Base-by-base conservation (phyloP, 2,797 vertebrate genomes). In the Paratrypauchen microcephalus region DNA sequence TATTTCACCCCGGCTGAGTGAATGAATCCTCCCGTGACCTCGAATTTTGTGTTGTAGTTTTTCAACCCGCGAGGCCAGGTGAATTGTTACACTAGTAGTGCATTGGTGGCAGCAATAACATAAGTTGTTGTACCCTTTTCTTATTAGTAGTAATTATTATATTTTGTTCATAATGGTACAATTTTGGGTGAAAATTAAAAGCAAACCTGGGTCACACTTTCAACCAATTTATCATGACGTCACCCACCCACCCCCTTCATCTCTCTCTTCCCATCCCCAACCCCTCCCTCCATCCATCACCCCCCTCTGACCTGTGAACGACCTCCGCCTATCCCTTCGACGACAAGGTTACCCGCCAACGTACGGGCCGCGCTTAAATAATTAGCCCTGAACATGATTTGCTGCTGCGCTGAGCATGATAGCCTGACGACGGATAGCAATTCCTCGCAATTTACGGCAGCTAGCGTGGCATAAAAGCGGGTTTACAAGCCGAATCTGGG, bases 371-470 rank as follows among this genome's bases (percentile, higher is more conserved):
- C 70, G 50, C 76, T 70, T 72, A 81, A 82, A 84, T 83, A 79
- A 85, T 85, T 75, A 81, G 69, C 81, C 73, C 63, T 3, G 66
- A 76, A 72, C 69, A 74, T 80, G 75, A 88, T 79, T 82, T 78
- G 78, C 71, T 71, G 70, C 80, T 68, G 24, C 12, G 8, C 39
- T 4, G 23, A 56, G 21, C 59, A 2, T 76, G 68, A 69, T 39
- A n/a, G 58, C 56, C 50, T 6, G 0, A n/a, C 26, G 65, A 73
- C 81, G 62, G 56, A 58, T 12, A 45, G 16, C 19, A 69, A 65
- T 67, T 28, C 6, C 69, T 68, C 19, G 32, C 81, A 79, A 78
- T 87, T 86, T 81, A 86, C 68, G 69, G 68, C 28, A 60, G 26
- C 26, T 62, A 58, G 61, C 21, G 58, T 47, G 41, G 54, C 67